phyloP scores from a whole-genome alignment of 2,113 vertebrate genomes.

The Callospermophilus lateralis region DNA sequence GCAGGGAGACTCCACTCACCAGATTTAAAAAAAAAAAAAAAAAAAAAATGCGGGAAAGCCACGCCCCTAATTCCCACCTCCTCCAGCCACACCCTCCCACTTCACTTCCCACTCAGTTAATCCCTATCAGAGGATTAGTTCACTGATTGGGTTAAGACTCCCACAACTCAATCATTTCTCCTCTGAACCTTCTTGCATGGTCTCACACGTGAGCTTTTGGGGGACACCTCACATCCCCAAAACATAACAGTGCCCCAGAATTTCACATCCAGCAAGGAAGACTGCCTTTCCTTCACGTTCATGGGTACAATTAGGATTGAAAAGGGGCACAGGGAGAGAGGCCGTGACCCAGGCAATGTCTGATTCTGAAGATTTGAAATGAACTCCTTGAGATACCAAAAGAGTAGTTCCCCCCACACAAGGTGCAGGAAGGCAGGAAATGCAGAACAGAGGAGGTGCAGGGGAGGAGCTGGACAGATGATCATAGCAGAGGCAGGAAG shows the following conservation, averaged over 20 bases:
- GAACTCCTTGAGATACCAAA: neutral
- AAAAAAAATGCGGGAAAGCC: too few species aligned
- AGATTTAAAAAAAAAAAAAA: too few species aligned
- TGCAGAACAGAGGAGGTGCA: neutral
- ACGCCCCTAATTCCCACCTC: too few species aligned
- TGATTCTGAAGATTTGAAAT: neutral
- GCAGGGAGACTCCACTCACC: too few species aligned
- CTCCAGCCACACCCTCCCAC: too few species aligned
- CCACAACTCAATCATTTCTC: too few species aligned
- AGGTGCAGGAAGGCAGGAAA: neutral
- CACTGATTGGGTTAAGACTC: too few species aligned
- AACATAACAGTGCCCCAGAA: neutral
- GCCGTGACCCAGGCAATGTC: neutral
- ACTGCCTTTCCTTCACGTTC: neutral
- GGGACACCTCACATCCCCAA: too few species aligned
- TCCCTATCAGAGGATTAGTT: too few species aligned
- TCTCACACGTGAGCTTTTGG: too few species aligned
- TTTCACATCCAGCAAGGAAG: neutral
- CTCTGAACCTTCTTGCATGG: too few species aligned
- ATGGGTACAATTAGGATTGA: neutral
- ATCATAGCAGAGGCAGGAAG: neutral
- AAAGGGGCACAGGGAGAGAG: neutral
- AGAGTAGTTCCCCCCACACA: neutral
- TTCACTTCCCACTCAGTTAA: too few species aligned
- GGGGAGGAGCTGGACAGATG: neutral